A percentile compares a stretch with the other conserved stretches of the same genome.
Conservation (phyloP, 1,140 invertebrate genomes). For the Eueides isabella region DNA sequence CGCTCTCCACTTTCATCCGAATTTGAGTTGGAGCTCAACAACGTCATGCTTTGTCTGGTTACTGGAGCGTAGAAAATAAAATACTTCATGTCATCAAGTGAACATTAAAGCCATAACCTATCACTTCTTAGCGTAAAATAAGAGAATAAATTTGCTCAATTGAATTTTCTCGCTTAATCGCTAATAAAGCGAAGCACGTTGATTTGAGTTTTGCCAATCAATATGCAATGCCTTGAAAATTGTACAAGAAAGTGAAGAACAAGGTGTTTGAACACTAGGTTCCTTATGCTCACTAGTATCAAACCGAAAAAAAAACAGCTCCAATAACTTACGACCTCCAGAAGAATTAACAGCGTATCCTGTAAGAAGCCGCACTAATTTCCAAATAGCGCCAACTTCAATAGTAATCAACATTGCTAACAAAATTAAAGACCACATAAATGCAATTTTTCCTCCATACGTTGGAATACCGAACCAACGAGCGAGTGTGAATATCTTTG, state of each 20-base stretch:
- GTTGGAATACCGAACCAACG: slow-evolving; percentile 49
- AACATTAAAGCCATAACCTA: no score
- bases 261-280: no score
- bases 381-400: slow-evolving; percentile 49
- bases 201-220: not conserved
- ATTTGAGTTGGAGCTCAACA: no score
- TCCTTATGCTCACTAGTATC: no score
- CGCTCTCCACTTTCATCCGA: no score
- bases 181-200: no score
- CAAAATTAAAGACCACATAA: slow-evolving; percentile 35
- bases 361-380: slow-evolving; percentile 41
- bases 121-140: no score
- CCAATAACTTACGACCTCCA: slow-evolving; percentile 28
- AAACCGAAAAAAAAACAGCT: not conserved
- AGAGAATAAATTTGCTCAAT: no score
- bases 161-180: no score
- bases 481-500: slow-evolving; percentile 37
- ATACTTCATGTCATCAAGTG: no score
- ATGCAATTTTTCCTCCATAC: slow-evolving; percentile 39
- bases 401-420: slow-evolving; percentile 42
- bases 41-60: no score
- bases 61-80: no score
- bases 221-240: not conserved
- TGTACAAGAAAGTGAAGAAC: not conserved
- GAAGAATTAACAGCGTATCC: slow-evolving; percentile 29